Base-by-base conservation (phyloP, 2,113 vertebrate genomes). In the Macquaria australasica region DNA sequence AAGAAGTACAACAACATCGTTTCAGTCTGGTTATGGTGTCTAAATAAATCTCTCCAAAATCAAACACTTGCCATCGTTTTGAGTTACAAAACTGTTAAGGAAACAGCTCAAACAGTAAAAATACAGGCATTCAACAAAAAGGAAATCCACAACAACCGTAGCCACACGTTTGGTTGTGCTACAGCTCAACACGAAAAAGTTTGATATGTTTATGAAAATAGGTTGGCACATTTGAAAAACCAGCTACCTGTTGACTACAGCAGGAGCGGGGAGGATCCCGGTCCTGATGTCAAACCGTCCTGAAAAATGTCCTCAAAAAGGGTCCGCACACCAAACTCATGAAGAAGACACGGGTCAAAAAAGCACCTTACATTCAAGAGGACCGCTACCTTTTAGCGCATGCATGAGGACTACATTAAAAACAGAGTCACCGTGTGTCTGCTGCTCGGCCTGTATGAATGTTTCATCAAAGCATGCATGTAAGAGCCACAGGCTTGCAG, bases 201-300 rank as follows among this genome's bases (percentile, higher is more conserved):
- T 66, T 93, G 93, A 94, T 94, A 95, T 94, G 93, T 95, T 94
- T 92, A 91, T 89, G 92, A 94, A 93, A 95, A 94, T 95, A 94
- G 93, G 92, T 94, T 93, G 92, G 93, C 93, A 94, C 93, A 77
- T 94, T 93, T 84, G 81, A 89, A 89, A 86, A 92, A 12, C 76
- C 83, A 73, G 82, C 88, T 90, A 91, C 92, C 91, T 91, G 90
- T 87, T 78, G 79, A 90, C 87, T 81, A 87, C 74, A 87, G 85
- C 85, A 86, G 83, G 86, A 85, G 78, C 79, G 66, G 81, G 77
- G 77, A 63, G 76, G 71, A 74, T 68, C 62, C 84, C 53, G 21
- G 73, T 31, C 87, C 91, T 89, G 84, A 83, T 87, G 89, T 90
- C 89, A 45, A 56, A 31, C 28, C 28, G 28, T 31, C 28, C 28